phyloP scores from a whole-genome alignment of 2,888 invertebrate genomes.

The Lasius platythorax region DNA sequence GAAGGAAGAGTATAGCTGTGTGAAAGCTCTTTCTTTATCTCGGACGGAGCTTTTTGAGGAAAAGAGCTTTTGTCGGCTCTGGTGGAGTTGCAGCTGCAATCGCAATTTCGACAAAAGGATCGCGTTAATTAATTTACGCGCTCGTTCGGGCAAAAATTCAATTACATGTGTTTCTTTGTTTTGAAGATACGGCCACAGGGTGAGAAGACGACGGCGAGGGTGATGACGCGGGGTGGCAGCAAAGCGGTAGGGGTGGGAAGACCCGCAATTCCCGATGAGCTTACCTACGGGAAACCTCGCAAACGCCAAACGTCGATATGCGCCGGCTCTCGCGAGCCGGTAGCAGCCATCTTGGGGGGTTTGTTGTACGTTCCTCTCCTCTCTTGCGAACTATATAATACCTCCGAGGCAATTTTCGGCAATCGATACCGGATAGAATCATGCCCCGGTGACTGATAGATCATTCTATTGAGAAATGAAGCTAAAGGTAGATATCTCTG shows the following conservation, averaged over 20 bases:
- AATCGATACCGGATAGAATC: neutral
- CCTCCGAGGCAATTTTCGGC: conserved; percentile 78
- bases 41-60: neutral
- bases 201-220: conserved; percentile 20
- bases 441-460: neutral
- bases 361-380: conserved; percentile 76
- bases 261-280: conserved; percentile 86
- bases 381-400: conserved; percentile 76
- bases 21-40: neutral
- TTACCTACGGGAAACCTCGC: conserved; percentile 85
- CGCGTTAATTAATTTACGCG: conserved; percentile 75
- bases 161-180: conserved; percentile 85
- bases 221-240: conserved; percentile 78
- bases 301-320: conserved; percentile 85
- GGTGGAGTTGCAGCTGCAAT: conserved; percentile 43
- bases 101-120: conserved; percentile 18
- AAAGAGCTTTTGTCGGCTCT: neutral
- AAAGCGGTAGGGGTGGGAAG: conserved; percentile 84
- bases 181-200: conserved; percentile 69
- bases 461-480: neutral
- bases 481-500: neutral
- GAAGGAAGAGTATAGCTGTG: neutral
- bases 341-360: conserved; percentile 84
- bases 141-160: conserved; percentile 79
- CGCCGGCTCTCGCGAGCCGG: conserved; percentile 72